A percentile compares a stretch with the other conserved stretches of the same genome.
Conservation (phyloP, 2,888 invertebrate genomes). For the Trachelus troglodyta region DNA sequence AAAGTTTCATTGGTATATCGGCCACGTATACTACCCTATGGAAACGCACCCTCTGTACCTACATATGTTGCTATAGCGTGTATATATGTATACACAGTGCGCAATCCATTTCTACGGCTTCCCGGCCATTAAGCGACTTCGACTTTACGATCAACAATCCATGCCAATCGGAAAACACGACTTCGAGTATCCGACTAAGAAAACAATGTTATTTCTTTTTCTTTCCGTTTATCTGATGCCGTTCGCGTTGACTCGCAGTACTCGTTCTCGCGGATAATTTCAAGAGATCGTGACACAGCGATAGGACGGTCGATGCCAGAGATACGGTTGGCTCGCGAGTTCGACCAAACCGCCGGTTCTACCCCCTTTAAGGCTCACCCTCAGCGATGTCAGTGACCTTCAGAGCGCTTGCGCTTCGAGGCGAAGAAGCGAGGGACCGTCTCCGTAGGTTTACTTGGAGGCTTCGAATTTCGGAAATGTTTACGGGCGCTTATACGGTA, state of each 20-base stretch:
- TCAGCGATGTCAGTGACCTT: background rate
- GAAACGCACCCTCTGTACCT: background rate
- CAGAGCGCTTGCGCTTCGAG: background rate
- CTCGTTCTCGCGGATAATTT: background rate
- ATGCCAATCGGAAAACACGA: background rate
- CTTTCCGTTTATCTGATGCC: background rate
- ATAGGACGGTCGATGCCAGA: background rate
- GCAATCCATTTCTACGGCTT: background rate
- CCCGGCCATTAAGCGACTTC: background rate
- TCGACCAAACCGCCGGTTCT: background rate
- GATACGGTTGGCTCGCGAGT: background rate
- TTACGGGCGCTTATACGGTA: background rate
- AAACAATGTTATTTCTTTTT: background rate
- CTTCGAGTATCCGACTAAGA: background rate
- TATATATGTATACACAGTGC: background rate
- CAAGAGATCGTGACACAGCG: background rate
- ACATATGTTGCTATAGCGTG: background rate
- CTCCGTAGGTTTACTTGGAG: background rate
- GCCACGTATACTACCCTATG: background rate
- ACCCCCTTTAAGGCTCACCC: background rate
- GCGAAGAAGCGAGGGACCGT: background rate
- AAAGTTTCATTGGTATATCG: constrained; percentile 27
- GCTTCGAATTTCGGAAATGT: background rate
- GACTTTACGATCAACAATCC: background rate
- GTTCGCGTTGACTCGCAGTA: background rate